Evolutionary conservation across 2,888 invertebrate genomes (phyloP), one percentile per base, ranked within the genome.

Genomic region (Stenchaetothrips biformis): DNA sequence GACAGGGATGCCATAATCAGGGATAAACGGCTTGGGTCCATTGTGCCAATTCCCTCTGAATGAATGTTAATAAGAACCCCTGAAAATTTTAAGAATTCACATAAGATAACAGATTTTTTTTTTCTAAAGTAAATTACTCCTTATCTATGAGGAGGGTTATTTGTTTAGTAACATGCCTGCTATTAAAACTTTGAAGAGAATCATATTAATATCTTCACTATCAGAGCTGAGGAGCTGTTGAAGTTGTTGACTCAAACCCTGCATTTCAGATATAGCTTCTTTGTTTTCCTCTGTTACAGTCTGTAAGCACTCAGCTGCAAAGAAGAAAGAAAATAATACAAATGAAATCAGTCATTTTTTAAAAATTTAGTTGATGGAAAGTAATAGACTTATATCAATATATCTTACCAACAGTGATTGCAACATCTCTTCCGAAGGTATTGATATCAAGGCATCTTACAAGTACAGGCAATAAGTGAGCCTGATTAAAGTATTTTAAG

Each of bases 241-340:
- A 6, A 74, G 25, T 74, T 86, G 87, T 79, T 88, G 88, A 78
- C 89, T 88, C 79, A 87, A 88, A 27, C 87, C 84, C 83, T 89
- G 88, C n/a, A 92, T 87, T 83, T 89, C 88, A 53, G 87, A 86
- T 85, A 90, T 88, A 0, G 91, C 90, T 81, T 86, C 85, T 0
- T 89, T 87, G 86, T 94, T 94, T 82, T 93, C 92, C 86, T 94
- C 94, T 0, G 92, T 90, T 74, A 93, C 89, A 7, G 93, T 92
- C 84, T 92, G 89, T 9, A 94, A 86, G 84, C 92, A 93, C 84
- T 93, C 92, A 74, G 91, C 89, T 81, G 89, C 88, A 27, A 90
- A 88, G 83, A 81, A 21, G 4, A 37, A 47, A 81, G 48, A 67
- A 77, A 48, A 48, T 37, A 81, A 74, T 53, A 11, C 25, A 21